Conservation (phyloP, 1,140 invertebrate species). For the Muscidifurax raptorellus region DNA sequence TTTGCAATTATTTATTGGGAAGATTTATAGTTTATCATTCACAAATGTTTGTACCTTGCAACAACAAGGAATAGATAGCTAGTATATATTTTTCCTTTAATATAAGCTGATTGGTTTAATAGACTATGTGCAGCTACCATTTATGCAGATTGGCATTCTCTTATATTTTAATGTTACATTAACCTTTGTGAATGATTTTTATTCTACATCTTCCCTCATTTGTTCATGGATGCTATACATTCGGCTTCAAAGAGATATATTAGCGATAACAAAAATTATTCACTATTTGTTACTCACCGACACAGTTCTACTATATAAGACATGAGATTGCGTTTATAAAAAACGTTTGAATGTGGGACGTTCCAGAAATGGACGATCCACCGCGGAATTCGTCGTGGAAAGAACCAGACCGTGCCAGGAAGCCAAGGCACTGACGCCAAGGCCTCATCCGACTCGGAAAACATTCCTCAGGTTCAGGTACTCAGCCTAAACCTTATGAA, state of each 20-base stretch:
- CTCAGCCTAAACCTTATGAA: conserved; percentile 69
- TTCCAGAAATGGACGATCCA: conserved; percentile 87
- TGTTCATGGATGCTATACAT: conserved; percentile 5
- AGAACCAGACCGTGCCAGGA: conserved; percentile 78
- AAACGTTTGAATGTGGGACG: conserved; percentile 69
- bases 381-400: conserved; percentile 85
- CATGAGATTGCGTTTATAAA: conserved; percentile 33
- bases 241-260: not conserved
- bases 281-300: conserved; percentile 27
- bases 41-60: not conserved
- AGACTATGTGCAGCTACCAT: no score
- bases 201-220: conserved; percentile 22
- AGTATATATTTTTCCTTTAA: no score
- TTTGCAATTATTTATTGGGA: not conserved
- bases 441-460: conserved; percentile 74
- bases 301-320: conserved; percentile 7
- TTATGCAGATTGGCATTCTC: no score
- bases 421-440: conserved; percentile 73
- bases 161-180: not conserved
- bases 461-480: conserved; percentile 74
- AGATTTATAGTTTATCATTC: conserved; percentile 31
- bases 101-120: no score
- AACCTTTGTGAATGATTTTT: conserved; percentile 24
- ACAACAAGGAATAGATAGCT: not conserved
- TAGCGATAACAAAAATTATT: conserved; percentile 18